Conservation (phyloP, 2,888 invertebrate species). For the Apotomis betuletana region DNA sequence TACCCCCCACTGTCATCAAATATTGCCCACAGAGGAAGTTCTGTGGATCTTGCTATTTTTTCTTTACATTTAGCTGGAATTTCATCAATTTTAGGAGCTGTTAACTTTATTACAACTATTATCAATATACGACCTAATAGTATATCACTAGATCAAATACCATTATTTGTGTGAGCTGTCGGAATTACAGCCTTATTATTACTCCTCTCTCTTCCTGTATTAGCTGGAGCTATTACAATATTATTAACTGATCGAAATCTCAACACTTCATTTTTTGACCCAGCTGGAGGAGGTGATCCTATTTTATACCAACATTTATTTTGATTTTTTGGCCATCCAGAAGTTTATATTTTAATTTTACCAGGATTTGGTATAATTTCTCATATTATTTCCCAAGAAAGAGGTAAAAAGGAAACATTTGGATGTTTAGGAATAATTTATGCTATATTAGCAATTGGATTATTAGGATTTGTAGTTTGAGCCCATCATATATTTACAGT, state of each 20-base stretch:
- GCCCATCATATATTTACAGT: conserved; percentile 94
- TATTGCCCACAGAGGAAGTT: conserved; percentile 86
- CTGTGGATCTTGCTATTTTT: conserved; percentile 91
- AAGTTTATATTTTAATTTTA: conserved; percentile 94
- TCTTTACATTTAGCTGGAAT: conserved; percentile 63
- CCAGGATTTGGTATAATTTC: conserved; percentile 93
- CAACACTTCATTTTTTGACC: conserved; percentile 92
- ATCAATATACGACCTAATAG: conserved; percentile 87
- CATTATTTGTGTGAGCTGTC: conserved; percentile 90
- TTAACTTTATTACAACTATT: conserved; percentile 91
- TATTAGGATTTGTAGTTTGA: conserved; percentile 93
- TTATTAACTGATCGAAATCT: conserved; percentile 90
- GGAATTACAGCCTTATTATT: conserved; percentile 80
- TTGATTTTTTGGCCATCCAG: conserved; percentile 94
- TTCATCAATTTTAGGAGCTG: conserved; percentile 88
- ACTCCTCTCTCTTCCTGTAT: conserved; percentile 87
- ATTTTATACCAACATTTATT: conserved; percentile 92
- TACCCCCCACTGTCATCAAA: conserved; percentile 87
- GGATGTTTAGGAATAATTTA: conserved; percentile 90
- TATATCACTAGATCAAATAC: conserved; percentile 85
- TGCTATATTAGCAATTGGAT: conserved; percentile 92
- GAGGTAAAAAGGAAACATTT: conserved; percentile 89
- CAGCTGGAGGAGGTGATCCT: conserved; percentile 90
- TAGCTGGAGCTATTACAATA: conserved; percentile 92
- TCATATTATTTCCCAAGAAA: conserved; percentile 89